Evolutionary conservation across 2,113 vertebrate genomes (phyloP).

Genomic region (Calonectris borealis): DNA sequence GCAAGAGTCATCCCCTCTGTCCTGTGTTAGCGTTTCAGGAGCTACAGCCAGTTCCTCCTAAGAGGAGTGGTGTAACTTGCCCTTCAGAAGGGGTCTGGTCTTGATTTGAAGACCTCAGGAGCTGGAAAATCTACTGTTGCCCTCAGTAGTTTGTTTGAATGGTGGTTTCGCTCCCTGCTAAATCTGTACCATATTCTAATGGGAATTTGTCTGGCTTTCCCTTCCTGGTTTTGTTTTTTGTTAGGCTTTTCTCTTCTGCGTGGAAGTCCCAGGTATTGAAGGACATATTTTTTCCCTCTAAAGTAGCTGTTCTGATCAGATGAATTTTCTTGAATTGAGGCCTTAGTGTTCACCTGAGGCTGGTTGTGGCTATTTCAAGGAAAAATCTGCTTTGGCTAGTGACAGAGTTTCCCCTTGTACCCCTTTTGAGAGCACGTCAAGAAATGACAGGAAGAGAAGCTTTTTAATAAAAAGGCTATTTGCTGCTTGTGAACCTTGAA

Average conservation of each 20-base stretch:
- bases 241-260: not conserved
- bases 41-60: not conserved
- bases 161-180: conserved; percentile 37
- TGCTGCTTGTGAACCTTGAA: not conserved
- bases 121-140: conserved; percentile 11
- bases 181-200: not conserved
- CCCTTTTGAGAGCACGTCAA: not conserved
- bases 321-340: not conserved
- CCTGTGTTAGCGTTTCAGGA: not conserved
- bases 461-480: not conserved
- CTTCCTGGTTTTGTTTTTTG: not conserved
- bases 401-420: not conserved
- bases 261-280: not conserved
- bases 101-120: conserved; percentile 45
- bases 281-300: not conserved
- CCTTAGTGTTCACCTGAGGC: not conserved
- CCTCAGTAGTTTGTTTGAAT: conserved; percentile 22
- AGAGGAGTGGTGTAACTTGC: not conserved
- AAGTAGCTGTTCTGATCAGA: not conserved
- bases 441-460: not conserved
- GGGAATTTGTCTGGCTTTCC: not conserved
- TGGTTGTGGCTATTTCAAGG: not conserved
- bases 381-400: not conserved
- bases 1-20: not conserved
- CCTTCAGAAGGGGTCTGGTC: conserved; percentile 16